phyloP scores from a whole-genome alignment of 2,113 vertebrate species.

The Rhabdomys dilectus region DNA sequence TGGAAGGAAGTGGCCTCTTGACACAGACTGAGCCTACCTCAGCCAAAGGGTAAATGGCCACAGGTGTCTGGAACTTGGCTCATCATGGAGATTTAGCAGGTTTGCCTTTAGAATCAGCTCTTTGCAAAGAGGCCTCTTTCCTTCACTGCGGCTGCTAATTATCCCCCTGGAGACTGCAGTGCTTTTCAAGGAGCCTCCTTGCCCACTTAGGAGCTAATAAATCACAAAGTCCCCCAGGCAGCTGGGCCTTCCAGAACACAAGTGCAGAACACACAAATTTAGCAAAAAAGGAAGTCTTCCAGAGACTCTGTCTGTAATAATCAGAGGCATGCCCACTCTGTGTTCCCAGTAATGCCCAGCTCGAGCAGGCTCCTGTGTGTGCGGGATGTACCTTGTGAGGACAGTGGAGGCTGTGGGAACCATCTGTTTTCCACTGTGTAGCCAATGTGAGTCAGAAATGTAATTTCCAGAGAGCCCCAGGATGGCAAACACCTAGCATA shows the following conservation, averaged over 20 bases:
- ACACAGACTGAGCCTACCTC: rapidly evolving
- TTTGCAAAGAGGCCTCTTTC: conserved; percentile 6
- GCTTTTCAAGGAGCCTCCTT: conserved; percentile 63
- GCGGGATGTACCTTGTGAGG: rapidly evolving
- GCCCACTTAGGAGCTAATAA: conserved; percentile 65
- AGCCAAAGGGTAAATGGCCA: background rate
- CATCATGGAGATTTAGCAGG: background rate
- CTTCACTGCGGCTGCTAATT: conserved; percentile 46
- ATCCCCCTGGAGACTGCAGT: conserved; percentile 63
- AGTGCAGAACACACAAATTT: background rate
- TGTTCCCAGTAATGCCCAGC: background rate
- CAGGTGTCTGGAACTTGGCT: background rate
- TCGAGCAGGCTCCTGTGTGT: too few relatives aligned
- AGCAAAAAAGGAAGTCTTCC: conserved; percentile 39
- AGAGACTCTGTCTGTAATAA: background rate
- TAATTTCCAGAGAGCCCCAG: background rate
- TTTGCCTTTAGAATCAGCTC: conserved; percentile 2
- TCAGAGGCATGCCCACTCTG: background rate
- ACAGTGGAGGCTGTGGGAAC: background rate
- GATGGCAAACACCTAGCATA: background rate
- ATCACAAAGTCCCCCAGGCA: conserved; percentile 65
- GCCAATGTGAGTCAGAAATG: background rate
- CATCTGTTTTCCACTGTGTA: background rate
- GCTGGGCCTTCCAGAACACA: conserved; percentile 35
- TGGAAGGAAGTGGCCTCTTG: background rate